Conservation (phyloP, 2,113 vertebrate genomes). For the Ammodytes marinus region DNA sequence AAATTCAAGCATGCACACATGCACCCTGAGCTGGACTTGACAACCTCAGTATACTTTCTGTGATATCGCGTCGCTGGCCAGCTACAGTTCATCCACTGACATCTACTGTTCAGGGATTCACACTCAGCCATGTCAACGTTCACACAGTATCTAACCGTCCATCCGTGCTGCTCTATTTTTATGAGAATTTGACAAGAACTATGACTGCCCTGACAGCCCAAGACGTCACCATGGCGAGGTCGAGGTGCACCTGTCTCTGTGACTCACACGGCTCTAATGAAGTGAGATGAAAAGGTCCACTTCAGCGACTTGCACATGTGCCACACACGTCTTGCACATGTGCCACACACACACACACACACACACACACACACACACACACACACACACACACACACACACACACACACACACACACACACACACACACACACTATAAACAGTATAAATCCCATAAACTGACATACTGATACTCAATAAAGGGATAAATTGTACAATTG, state of each 20-base stretch:
- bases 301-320: too few species aligned
- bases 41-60: not conserved
- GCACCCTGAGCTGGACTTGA: not conserved
- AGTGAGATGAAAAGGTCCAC: conserved; percentile 17
- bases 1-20: conserved; percentile 1
- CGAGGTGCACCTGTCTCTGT: conserved; percentile 57
- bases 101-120: not conserved
- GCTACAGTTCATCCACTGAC: not conserved
- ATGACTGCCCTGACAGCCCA: conserved; percentile 35
- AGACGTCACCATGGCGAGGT: conserved; percentile 54
- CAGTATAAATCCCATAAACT: not conserved
- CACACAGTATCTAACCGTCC: conserved; percentile 1
- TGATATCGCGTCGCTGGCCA: not conserved
- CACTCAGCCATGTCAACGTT: not conserved
- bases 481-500: not conserved
- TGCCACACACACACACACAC: conserved; percentile 1
- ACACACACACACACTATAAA: not conserved
- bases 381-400: conserved; percentile 3
- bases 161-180: conserved; percentile 59
- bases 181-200: conserved; percentile 59
- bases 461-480: not conserved
- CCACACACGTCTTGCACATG: not conserved
- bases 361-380: not conserved
- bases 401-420: not conserved
- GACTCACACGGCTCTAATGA: conserved; percentile 64